A percentile compares a stretch with the other conserved stretches of the same genome.
These are phyloP conservation scores for Calidris pugnax DNA, from an alignment of 2,113 vertebrate genomes.

Conservation along the genomic window DNA sequence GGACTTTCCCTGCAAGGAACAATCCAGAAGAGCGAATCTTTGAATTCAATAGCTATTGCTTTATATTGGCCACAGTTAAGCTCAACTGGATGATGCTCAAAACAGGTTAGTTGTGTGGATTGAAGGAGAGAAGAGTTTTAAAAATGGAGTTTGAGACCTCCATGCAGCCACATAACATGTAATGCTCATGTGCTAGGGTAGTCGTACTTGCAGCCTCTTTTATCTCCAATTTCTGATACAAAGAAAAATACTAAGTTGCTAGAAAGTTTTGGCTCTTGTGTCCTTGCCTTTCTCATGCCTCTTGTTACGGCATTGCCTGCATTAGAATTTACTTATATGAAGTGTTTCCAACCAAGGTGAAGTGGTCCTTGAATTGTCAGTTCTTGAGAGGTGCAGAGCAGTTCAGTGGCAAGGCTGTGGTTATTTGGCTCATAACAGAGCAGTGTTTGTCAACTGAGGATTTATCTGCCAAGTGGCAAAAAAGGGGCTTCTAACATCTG, in stretches of 20 bases:
- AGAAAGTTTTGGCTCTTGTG: background rate
- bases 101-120: background rate
- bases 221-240: background rate
- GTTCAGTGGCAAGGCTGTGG: background rate
- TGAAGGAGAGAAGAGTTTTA: background rate
- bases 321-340: background rate
- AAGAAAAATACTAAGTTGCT: background rate
- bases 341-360: background rate
- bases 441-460: background rate
- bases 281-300: background rate
- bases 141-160: background rate
- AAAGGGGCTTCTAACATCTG: background rate
- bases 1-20: background rate
- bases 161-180: rapidly evolving
- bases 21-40: background rate
- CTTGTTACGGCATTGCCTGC: background rate
- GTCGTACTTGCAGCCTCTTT: background rate
- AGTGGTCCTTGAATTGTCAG: background rate
- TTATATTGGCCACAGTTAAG: background rate
- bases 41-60: background rate
- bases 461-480: background rate
- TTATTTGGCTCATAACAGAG: background rate
- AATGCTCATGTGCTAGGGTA: background rate
- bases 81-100: background rate
- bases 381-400: background rate